Evolutionary conservation across 1,140 invertebrate species (phyloP), one percentile per base, ranked within the genome.

Genomic region (Thaumatotibia leucotreta): DNA sequence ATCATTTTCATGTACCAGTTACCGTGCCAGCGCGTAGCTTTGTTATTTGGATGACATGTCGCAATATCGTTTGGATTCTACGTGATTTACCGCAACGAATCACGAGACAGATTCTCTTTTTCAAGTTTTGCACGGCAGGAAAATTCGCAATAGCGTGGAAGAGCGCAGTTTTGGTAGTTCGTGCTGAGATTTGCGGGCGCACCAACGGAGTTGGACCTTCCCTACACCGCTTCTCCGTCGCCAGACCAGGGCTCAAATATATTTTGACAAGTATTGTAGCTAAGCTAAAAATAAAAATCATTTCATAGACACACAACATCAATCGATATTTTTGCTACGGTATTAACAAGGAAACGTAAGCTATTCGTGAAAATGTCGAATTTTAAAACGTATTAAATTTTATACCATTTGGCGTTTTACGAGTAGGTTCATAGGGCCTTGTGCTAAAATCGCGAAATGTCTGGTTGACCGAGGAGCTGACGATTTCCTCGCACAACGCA

Each of bases 31-130:
- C 32, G 54, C 66, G 73, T 72, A 45, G 70, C 65, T 70, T 62
- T 45, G 45, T 61, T 70, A 63, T 66, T 69, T 70, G 61, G 24
- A 31, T 71, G 71, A 75, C 69, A 69, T 70, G 66, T 58, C 52
- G 52, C 52, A 58, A 58, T 58, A 58, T 58, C 68, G 63, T 66
- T 69, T 73, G 68, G 67, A 65, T 70, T 64, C 64, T 67, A 67
- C 64, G 29, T 49, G 68, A 75, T 79, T 73, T 75, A 79, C 67
- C 64, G 68, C 54, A 14, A 50, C 50, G 20, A 67, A 72, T 63
- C 74, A 76, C 72, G 74, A 71, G 73, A 65, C 61, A 67, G 32
- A 61, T 68, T 70, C 64, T 68, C 64, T 72, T 70, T 68, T 68
- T 70, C n/a, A 74, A 68, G 52, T 72, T 58, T 20, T 58, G 23